phyloP scores from a whole-genome alignment of 2,113 vertebrate species.

The Poeciliopsis retropinna region DNA sequence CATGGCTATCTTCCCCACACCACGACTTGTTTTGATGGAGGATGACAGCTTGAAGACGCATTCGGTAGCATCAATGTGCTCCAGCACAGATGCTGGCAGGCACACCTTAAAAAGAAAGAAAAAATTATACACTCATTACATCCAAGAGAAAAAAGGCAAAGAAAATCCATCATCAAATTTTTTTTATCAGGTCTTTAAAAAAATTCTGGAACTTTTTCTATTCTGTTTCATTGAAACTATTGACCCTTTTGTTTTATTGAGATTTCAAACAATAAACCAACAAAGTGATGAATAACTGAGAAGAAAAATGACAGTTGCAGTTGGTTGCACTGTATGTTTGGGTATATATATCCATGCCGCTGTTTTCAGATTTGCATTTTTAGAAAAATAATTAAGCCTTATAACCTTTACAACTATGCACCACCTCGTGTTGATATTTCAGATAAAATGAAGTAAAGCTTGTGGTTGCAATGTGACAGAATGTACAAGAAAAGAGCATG shows the following conservation, averaged over 20 bases:
- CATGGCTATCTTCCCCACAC: slow-evolving; percentile 96
- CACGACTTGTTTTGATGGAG: slow-evolving; percentile 91
- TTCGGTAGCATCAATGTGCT: slow-evolving; percentile 88
- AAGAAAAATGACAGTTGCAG: neutral
- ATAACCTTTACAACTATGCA: neutral
- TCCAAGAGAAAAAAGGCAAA: neutral
- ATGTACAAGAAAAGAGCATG: neutral
- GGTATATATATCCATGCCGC: neutral
- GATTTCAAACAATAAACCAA: neutral
- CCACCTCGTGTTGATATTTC: neutral
- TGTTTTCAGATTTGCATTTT: neutral
- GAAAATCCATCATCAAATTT: neutral
- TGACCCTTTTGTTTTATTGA: neutral
- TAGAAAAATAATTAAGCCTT: too few species aligned
- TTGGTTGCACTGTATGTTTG: neutral
- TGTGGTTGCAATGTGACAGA: too few species aligned
- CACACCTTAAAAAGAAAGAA: slow-evolving; percentile 70
- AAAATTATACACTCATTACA: neutral
- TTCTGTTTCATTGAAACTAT: neutral
- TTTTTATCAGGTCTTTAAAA: too few species aligned
- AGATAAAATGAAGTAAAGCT: neutral
- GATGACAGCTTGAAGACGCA: slow-evolving; percentile 94
- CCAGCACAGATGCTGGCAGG: slow-evolving; percentile 82
- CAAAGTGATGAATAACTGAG: neutral
- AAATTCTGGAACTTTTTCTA: too few species aligned